Percentiles rank a stretch among this genome's conserved stretches.
These are phyloP conservation scores for Calameuta idolon DNA, from an alignment of 2,888 invertebrate species.

Conservation along the genomic window DNA sequence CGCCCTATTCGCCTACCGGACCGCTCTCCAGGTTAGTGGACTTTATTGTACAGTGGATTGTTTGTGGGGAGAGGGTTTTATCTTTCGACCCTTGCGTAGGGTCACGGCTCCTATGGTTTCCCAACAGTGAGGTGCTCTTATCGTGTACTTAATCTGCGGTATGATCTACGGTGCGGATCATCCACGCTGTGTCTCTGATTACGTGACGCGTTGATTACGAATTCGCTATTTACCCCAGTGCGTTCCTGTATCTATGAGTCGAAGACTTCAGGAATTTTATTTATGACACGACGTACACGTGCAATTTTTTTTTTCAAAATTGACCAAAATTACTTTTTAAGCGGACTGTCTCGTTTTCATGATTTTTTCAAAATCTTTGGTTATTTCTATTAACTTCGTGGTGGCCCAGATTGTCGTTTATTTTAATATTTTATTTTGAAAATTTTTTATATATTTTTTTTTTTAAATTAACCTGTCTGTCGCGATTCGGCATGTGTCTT, in stretches of 20 bases:
- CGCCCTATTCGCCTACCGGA: constrained; percentile 52
- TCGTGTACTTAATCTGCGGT: not conserved
- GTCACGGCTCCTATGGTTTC: not conserved
- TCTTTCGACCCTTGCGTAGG: not conserved
- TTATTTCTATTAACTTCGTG: too few species aligned
- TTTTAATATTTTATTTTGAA: too few species aligned
- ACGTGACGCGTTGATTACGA: not conserved
- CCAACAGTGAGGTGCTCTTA: not conserved
- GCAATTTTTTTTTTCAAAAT: not conserved
- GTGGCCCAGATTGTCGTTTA: not conserved
- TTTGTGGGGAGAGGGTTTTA: not conserved
- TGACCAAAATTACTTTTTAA: not conserved
- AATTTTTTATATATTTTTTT: too few species aligned
- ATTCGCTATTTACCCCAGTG: not conserved
- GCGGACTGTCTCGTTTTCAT: too few species aligned
- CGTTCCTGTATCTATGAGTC: not conserved
- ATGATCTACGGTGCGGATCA: too few species aligned
- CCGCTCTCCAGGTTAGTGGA: constrained; percentile 53
- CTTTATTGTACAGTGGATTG: too few species aligned
- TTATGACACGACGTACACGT: not conserved
- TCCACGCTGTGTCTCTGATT: not conserved
- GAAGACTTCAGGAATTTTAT: not conserved
- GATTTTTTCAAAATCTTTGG: too few species aligned
- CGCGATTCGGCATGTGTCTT: not conserved
- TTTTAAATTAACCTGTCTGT: not conserved